phyloP scores from a whole-genome alignment of 2,113 vertebrate genomes.

The Nerophis ophidion region DNA sequence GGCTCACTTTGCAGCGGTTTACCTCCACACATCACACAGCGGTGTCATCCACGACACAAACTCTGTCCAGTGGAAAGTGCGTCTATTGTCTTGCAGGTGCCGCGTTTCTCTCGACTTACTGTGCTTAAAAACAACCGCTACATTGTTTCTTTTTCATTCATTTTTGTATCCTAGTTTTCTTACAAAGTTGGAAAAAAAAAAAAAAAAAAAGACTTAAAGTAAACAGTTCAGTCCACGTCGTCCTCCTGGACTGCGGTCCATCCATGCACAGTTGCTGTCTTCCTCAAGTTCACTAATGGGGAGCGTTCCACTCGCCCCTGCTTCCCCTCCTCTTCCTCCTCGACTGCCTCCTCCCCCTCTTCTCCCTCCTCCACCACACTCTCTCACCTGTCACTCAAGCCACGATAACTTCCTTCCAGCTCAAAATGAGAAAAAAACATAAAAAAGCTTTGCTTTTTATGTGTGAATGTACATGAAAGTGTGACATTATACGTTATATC shows the following conservation, averaged over 20 bases:
- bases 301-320: conserved; percentile 53
- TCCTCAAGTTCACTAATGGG: conserved; percentile 42
- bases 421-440: not conserved
- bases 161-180: not conserved
- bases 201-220: not conserved
- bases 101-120: not conserved
- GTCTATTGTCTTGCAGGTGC: conserved; percentile 1
- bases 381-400: conserved; percentile 50
- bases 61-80: not conserved
- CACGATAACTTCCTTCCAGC: not conserved
- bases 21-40: not conserved
- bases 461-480: not conserved
- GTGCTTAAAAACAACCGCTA: not conserved
- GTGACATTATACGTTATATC: conserved; percentile 1
- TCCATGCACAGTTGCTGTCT: conserved; percentile 55
- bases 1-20: not conserved
- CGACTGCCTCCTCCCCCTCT: conserved; percentile 56
- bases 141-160: not conserved
- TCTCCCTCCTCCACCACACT: conserved; percentile 29
- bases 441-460: too few relatives aligned
- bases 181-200: not conserved
- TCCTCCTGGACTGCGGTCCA: conserved; percentile 31
- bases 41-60: not conserved
- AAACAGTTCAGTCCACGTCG: conserved; percentile 12
- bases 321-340: conserved; percentile 58